Evolutionary conservation across 1,140 invertebrate species (phyloP).

Genomic region (Tetragonula clypearis): DNA sequence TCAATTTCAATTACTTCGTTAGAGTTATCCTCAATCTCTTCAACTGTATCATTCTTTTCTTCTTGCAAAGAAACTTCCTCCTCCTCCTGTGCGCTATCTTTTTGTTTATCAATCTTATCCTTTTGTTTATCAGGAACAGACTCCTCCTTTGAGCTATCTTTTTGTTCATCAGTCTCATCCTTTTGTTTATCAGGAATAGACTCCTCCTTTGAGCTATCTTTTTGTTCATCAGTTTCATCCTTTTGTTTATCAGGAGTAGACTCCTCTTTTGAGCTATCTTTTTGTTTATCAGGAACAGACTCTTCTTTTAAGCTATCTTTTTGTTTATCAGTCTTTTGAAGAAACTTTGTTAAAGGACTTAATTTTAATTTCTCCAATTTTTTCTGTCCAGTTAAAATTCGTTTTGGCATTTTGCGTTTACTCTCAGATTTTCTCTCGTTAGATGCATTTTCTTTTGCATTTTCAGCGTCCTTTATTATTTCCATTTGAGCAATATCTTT

Average conservation of each 20-base stretch:
- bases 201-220: slow-evolving; percentile 43
- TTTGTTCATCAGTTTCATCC: slow-evolving; percentile 52
- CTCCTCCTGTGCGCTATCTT: slow-evolving; percentile 46
- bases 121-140: background rate
- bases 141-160: slow-evolving; percentile 46
- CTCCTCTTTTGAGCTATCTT: slow-evolving; percentile 46
- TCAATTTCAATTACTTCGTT: background rate
- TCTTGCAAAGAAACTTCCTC: slow-evolving; percentile 40
- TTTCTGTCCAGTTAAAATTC: slow-evolving; percentile 51
- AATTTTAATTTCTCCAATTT: slow-evolving; percentile 55
- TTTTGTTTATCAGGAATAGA: slow-evolving; percentile 44
- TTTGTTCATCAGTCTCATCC: slow-evolving; percentile 54
- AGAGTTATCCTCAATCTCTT: slow-evolving; percentile 30
- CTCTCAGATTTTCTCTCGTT: slow-evolving; percentile 19
- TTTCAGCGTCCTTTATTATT: background rate
- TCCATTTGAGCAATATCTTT: background rate
- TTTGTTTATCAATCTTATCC: background rate
- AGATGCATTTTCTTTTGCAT: slow-evolving; percentile 40
- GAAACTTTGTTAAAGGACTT: slow-evolving; percentile 70
- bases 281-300: too few relatives aligned
- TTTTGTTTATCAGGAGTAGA: background rate
- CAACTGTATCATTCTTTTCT: slow-evolving; percentile 67
- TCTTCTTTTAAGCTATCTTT: slow-evolving; percentile 53
- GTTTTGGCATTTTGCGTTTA: slow-evolving; percentile 43
- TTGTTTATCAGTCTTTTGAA: slow-evolving; percentile 66